Evolutionary conservation across 2,797 vertebrate species (phyloP), one percentile per base, ranked within the genome.

Genomic region (Percopsis omiscomaycus): DNA sequence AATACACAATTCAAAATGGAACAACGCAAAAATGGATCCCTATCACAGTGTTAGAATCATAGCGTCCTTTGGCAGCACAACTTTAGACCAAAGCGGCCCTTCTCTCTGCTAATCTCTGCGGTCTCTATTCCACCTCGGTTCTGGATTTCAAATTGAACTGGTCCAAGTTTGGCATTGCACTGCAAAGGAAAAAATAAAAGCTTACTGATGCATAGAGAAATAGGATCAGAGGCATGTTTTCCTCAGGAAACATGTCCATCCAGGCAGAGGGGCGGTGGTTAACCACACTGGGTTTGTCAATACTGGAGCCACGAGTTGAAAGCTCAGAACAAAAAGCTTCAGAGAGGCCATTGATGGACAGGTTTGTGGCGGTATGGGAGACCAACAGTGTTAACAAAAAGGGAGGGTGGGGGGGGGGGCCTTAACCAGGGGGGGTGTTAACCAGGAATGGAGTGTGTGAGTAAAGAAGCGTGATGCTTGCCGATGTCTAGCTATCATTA

Each of bases 11-110:
- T 22, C 22, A 22, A 22, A 22, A 22, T 22, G 22, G 22, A 22
- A 22, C 22, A 22, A 22, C 22, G 1, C 22, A 64, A 59, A 47
- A 65, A 66, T 52, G 67, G 64, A 62, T 63, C 64, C 47, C 50
- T 56, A 71, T 92, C 90, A 92, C 89, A 91, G 90, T 91, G 88
- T 77, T 86, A 74, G 65, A 82, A 80, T 67, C 61, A 64, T 42
- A 64, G 73, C 48, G 62, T 78, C 64, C 50, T 82, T 82, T 87
- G 73, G 79, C 83, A 84, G 79, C 3, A 49, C 68, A 64, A 16
- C 12, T 11, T 63, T 73, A 66, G 42, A 2, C 13, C 64, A 63
- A 58, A 69, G 15, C 15, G 2, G 76, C 61, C 27, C 51, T 30
- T 55, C 56, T 52, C 30, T 16, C 6, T 12, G 61, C 48, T 64